Percentiles rank a stretch among this genome's conserved stretches.
These are phyloP conservation scores for Proteles cristata DNA, from an alignment of 2,113 vertebrate species.

Conservation along the genomic window DNA sequence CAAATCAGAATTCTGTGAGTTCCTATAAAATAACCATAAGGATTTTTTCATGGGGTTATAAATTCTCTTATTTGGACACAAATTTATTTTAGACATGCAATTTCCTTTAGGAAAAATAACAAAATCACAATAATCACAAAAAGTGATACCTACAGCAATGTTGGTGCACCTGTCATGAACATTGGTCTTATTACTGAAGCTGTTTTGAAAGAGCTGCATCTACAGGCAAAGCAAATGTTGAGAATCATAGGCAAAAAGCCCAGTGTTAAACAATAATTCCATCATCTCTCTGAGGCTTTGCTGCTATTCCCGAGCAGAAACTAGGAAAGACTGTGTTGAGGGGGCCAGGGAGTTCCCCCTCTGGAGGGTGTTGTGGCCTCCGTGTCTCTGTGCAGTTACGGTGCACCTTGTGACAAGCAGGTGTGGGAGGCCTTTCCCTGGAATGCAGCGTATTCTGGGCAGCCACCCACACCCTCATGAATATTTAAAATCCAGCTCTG, in stretches of 20 bases:
- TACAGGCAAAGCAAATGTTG: neutral
- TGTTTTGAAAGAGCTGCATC: slow-evolving; percentile 1
- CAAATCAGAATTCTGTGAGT: neutral
- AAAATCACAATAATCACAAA: neutral
- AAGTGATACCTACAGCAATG: neutral
- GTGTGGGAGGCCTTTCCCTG: slow-evolving; percentile 27
- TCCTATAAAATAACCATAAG: neutral
- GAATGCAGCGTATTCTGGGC: slow-evolving; percentile 70
- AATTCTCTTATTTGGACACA: neutral
- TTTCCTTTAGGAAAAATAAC: slow-evolving; percentile 29
- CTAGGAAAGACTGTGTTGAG: neutral
- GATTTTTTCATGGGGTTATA: neutral
- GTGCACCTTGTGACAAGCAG: slow-evolving; percentile 31
- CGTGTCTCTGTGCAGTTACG: neutral
- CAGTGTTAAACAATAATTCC: neutral
- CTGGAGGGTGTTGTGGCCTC: neutral
- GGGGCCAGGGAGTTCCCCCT: neutral
- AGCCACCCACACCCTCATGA: slow-evolving; percentile 70
- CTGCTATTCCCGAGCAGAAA: slow-evolving; percentile 46
- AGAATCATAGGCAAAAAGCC: neutral
- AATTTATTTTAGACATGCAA: neutral
- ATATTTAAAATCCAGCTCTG: slow-evolving; percentile 56
- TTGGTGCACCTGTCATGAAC: neutral
- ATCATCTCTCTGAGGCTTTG: neutral
- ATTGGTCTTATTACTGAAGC: neutral